Base-by-base conservation (phyloP, 2,113 vertebrate genomes). In the Balaeniceps rex region DNA sequence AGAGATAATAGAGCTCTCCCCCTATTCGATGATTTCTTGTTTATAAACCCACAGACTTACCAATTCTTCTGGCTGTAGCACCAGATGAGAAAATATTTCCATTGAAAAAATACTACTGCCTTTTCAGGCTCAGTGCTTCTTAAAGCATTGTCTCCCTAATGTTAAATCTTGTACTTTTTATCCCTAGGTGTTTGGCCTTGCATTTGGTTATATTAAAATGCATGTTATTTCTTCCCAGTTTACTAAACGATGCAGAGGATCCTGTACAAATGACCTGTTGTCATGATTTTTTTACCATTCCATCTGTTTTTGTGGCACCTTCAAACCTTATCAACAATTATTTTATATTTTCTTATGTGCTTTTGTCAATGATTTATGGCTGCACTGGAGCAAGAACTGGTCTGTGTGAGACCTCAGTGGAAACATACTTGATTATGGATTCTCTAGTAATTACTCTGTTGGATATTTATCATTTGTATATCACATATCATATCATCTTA, bases 401-500 rank as follows among this genome's bases (percentile, higher is more conserved):
- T 65, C 69, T 64, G 7, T 51, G 55, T 29, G 80, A 91, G 61
- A 69, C 12, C 42, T 84, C 66, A 38, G 40, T 80, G 42, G 63
- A 93, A 94, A 52, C 17, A 66, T 7, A 58, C 26, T 85, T 79
- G 69, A 89, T 86, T 63, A 64, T 55, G 42, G 42, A 94, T 78
- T 87, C 42, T 81, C 26, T 74, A 51, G 66, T 86, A 93, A 91
- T 91, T 85, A 93, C 17, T 60, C 46, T 93, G 46, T 44, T 94
- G 68, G 70, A 63, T 90, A 91, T 83, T 85, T 87, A 85, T 96
- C 74, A 89, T 80, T 81, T 5, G 3, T 68, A 77, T 88, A 90
- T 42, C 52, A 66, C 36, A 28, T 51, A 95, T 52, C 77, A 69
- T 82, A 76, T 44, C 0, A 0, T 29, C 69, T 88, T 64, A 79